A percentile compares a stretch with the other conserved stretches of the same genome.
Evolutionary conservation across 2,113 vertebrate species (phyloP).

Genomic region (Myrmophylax atrothorax): DNA sequence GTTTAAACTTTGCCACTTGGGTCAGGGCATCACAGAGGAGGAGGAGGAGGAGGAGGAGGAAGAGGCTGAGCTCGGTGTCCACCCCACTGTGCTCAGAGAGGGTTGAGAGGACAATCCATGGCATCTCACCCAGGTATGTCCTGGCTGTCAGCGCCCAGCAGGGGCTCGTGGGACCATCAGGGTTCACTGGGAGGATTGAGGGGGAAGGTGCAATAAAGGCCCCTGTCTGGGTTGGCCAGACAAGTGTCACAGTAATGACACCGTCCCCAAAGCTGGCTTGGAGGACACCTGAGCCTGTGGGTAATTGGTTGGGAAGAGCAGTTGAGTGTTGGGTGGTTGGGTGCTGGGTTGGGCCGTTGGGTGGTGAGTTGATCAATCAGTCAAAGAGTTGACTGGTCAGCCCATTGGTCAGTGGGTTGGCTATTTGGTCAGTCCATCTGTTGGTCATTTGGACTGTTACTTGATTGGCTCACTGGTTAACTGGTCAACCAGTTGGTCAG

Average conservation of each 20-base stretch:
- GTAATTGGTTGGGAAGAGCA: background rate
- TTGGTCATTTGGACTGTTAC: background rate
- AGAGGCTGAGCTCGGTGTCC: fast-evolving
- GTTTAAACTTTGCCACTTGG: conserved; percentile 53
- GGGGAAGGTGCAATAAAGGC: background rate
- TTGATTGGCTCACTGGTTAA: background rate
- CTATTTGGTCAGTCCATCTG: background rate
- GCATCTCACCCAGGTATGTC: conserved; percentile 45
- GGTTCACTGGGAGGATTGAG: background rate
- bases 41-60: background rate
- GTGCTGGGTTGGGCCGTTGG: background rate
- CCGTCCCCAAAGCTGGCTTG: background rate
- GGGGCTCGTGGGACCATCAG: fast-evolving
- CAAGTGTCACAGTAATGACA: background rate
- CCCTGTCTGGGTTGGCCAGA: background rate
- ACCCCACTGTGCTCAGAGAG: fast-evolving
- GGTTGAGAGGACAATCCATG: background rate
- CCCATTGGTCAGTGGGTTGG: background rate
- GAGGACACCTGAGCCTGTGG: background rate
- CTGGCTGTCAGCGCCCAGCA: fast-evolving
- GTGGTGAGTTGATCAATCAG: background rate
- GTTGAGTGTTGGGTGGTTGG: background rate
- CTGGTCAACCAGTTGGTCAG: background rate
- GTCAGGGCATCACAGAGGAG: background rate
- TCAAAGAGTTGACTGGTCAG: background rate